phyloP scores from a whole-genome alignment of 64 coral and sea anemone genomes.

The Dendrophyllia cribrosa region DNA sequence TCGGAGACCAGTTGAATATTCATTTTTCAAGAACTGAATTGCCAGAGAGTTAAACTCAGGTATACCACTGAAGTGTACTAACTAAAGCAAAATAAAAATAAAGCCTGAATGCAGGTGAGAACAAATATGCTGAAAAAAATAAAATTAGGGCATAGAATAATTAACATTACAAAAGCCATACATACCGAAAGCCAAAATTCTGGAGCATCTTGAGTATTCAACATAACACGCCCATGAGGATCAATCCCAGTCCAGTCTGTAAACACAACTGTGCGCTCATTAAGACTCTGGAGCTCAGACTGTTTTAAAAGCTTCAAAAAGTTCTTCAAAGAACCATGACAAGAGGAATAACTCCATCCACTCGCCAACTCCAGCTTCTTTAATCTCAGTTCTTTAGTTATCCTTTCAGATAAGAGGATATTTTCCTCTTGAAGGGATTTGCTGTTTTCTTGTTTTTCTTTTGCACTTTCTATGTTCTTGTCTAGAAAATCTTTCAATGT shows the following conservation, averaged over 20 bases:
- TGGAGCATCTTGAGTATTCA: conserved; percentile 81
- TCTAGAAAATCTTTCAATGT: conserved; percentile 75
- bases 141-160: neutral
- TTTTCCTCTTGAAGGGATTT: conserved; percentile 47
- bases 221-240: conserved; percentile 70
- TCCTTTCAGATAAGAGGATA: conserved; percentile 61
- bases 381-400: conserved; percentile 65
- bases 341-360: conserved; percentile 81
- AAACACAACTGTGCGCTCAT: conserved; percentile 64
- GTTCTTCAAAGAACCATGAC: conserved; percentile 80
- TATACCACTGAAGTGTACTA: too few relatives aligned
- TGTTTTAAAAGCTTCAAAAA: conserved; percentile 65
- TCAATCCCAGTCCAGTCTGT: conserved; percentile 91
- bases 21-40: too few relatives aligned
- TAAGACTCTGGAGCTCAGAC: conserved; percentile 61
- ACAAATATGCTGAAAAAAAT: neutral
- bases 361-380: conserved; percentile 47
- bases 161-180: neutral
- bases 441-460: conserved; percentile 61
- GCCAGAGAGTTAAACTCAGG: too few relatives aligned
- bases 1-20: too few relatives aligned
- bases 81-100: too few relatives aligned
- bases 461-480: conserved; percentile 67
- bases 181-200: conserved; percentile 88
- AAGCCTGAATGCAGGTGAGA: too few relatives aligned